A percentile compares a stretch with the other conserved stretches of the same genome.
Evolutionary conservation across 2,888 invertebrate genomes (phyloP).

Genomic region (Bembecia ichneumoniformis): DNA sequence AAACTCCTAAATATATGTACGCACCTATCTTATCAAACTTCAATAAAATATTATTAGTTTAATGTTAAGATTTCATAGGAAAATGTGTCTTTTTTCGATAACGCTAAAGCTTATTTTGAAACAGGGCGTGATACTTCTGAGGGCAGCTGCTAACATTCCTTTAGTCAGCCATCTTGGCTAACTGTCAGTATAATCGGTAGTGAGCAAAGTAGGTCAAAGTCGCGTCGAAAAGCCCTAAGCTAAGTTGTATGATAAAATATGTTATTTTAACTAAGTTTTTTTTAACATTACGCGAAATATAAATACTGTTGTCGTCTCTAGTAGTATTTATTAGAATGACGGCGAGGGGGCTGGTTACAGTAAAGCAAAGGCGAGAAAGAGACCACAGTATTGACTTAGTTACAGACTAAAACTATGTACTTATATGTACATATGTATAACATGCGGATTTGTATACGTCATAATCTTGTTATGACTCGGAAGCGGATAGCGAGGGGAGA

Average conservation of each 20-base stretch:
- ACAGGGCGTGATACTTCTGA: conserved; percentile 12
- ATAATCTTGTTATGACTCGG: no score
- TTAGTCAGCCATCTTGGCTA: conserved; percentile 43
- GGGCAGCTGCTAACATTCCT: conserved; percentile 30
- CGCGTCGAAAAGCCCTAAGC: conserved; percentile 34
- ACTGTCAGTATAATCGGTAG: conserved; percentile 28
- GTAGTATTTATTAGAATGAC: neutral
- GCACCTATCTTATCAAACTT: conserved; percentile 1
- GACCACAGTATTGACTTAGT: no score
- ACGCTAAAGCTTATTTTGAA: conserved; percentile 15
- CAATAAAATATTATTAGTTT: conserved; percentile 9
- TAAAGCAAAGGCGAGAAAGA: no score
- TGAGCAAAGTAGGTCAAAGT: conserved; percentile 55
- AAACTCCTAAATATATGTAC: conserved; percentile 11
- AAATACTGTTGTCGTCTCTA: neutral
- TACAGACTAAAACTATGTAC: no score
- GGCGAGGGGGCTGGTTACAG: no score
- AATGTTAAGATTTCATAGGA: neutral
- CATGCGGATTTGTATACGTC: no score
- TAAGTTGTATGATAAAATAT: conserved; percentile 21
- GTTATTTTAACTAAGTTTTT: neutral
- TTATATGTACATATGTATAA: no score
- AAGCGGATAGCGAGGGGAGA: no score
- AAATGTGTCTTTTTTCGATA: neutral
- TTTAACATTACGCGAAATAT: neutral